Percentiles rank a stretch among this genome's conserved stretches.
These are phyloP conservation scores for Cheilosia scutellata DNA, from an alignment of 2,888 invertebrate species.

Conservation along the genomic window DNA sequence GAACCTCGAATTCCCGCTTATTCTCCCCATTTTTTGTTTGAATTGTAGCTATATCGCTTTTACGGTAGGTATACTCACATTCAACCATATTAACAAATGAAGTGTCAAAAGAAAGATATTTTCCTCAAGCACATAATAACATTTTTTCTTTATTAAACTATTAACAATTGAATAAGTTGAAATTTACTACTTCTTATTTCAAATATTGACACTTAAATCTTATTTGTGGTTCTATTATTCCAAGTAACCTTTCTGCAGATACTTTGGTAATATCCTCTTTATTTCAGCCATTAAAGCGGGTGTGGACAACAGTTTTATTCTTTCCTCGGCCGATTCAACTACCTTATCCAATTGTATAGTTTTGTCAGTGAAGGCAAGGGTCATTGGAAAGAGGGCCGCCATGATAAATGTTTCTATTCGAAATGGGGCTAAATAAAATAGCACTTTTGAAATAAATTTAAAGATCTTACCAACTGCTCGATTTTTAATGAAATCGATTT, in stretches of 20 bases:
- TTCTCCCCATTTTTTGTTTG: too few species aligned
- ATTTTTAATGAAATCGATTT: conserved; percentile 71
- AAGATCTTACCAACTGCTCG: conserved; percentile 77
- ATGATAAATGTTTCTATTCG: conserved; percentile 22
- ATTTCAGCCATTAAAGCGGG: conserved; percentile 9
- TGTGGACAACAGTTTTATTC: conserved; percentile 13
- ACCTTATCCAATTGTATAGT: conserved; percentile 15
- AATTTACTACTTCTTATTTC: too few species aligned
- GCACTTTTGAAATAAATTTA: neutral
- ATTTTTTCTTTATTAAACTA: too few species aligned
- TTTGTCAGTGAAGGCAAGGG: conserved; percentile 31
- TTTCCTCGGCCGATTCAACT: conserved; percentile 15
- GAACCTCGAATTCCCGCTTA: too few species aligned
- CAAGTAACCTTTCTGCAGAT: conserved; percentile 21
- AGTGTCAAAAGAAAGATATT: too few species aligned
- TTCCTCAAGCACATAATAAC: too few species aligned
- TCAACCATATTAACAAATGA: too few species aligned
- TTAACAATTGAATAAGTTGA: too few species aligned
- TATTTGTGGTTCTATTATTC: neutral
- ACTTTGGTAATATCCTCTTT: conserved; percentile 13
- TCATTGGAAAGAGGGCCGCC: conserved; percentile 5
- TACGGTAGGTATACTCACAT: too few species aligned
- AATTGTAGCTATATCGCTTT: too few species aligned
- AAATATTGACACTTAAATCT: too few species aligned
- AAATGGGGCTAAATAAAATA: neutral